phyloP scores from a whole-genome alignment of 2,113 vertebrate genomes.

The Ceratotherium simum region DNA sequence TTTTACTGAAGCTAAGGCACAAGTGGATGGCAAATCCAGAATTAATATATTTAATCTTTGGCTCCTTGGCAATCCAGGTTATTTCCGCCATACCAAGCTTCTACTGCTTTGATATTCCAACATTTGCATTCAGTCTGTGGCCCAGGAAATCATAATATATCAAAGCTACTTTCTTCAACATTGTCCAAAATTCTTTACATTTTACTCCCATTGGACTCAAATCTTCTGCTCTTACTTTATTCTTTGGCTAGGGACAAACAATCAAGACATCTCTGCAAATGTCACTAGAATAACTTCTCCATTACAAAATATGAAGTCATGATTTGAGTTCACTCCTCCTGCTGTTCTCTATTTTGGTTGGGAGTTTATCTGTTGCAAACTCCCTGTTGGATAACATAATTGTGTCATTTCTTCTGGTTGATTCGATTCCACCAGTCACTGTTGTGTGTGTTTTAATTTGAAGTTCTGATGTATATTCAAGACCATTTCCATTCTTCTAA shows the following conservation, averaged over 20 bases:
- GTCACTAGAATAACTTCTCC: neutral
- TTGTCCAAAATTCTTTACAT: neutral
- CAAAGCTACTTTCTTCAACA: neutral
- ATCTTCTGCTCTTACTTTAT: neutral
- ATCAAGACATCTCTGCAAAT: neutral
- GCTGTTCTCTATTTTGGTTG: neutral
- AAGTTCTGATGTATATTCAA: neutral
- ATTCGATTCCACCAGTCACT: neutral
- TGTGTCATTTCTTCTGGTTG: neutral
- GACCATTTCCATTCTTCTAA: neutral
- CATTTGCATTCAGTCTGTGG: too few relatives aligned
- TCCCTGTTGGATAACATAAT: neutral
- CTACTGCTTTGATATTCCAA: neutral
- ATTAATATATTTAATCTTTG: neutral
- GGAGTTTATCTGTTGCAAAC: neutral
- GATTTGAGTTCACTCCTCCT: neutral
- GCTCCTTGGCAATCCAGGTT: neutral
- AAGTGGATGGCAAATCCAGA: neutral
- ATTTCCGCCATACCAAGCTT: neutral
- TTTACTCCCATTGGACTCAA: neutral
- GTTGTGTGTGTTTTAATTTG: neutral
- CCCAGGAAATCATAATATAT: neutral
- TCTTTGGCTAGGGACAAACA: neutral
- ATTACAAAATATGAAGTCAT: neutral
- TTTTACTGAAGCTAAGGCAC: too few relatives aligned